Evolutionary conservation across 37 sponge, comb jelly and placozoan species (phyloP), one percentile per base, ranked within the genome.

Genomic region (Ianthella basta): DNA sequence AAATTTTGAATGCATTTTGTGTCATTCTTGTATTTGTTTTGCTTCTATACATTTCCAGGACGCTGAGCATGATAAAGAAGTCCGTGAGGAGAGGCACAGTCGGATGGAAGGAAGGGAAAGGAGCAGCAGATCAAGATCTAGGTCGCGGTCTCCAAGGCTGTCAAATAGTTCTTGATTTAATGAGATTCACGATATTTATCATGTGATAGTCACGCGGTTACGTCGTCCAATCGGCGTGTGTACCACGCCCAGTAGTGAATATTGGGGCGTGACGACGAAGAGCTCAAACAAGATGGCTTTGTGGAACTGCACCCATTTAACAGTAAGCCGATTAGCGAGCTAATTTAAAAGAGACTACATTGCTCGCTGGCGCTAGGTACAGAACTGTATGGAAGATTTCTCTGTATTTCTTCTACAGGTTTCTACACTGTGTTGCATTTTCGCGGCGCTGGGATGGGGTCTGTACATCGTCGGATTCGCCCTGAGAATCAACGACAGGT

Each of bases 401-500:
- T 72, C 32, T 72, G 20, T 44, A 8, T 44, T 8, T 44, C 8
- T 3, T 44, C 50, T 44, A 1, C 54, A 75, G 78, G 44, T 75
- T 75, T 39, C 78, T 0, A 75, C 78, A 1, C 15, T 75, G 23
- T 32, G 44, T 18, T 75, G 78, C 25, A 36, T 75, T 19, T 32
- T 75, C 37, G 78, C 44, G 24, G 78, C 78, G 24, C 15, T 75
- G 16, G 78, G 78, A 1, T 75, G 78, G 78, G 78, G 78, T 16
- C 12, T 75, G 40, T 75, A 25, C 54, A 75, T 75, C 53, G 78
- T 75, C 3, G 78, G 78, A 1, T 75, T 50, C 10, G 78, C 78
- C 5, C 44, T 75, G 6, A 39, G 78, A 18, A 40, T 75, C 54
- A 75, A 75, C 78, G 78, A 75, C 78, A 40, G 16, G 78, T 75